Conservation (phyloP, 2,888 invertebrate genomes). For the Cordilura impudica region DNA sequence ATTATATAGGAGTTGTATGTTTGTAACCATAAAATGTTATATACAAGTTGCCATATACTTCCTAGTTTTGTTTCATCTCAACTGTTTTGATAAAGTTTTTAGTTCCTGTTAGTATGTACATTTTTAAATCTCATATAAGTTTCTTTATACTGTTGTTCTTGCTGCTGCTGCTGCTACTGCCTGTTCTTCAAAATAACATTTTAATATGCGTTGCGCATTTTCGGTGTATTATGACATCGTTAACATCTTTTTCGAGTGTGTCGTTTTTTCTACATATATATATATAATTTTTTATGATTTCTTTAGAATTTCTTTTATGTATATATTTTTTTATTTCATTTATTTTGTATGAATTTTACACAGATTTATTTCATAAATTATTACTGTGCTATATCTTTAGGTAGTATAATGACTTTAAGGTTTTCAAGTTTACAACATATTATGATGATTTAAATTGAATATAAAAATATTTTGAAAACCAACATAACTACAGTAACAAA, state of each 20-base stretch:
- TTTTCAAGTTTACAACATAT: conserved; percentile 21
- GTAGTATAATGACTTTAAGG: conserved; percentile 19
- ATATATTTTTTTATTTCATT: not conserved
- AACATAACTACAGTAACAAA: too few species aligned
- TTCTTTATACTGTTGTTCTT: not conserved
- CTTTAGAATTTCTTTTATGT: not conserved
- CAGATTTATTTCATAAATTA: conserved; percentile 29
- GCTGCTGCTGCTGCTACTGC: conserved; percentile 11
- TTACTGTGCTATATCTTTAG: not conserved
- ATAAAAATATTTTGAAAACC: too few species aligned
- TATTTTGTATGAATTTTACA: not conserved
- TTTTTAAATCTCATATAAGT: not conserved
- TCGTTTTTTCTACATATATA: too few species aligned
- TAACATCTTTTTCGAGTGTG: conserved; percentile 12
- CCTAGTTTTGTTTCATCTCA: conserved; percentile 2
- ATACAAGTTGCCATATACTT: conserved; percentile 1
- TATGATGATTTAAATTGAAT: conserved; percentile 30
- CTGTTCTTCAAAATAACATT: conserved; percentile 27
- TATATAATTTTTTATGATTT: not conserved
- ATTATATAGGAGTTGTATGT: too few species aligned
- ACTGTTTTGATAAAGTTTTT: conserved; percentile 12
- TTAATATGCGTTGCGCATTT: conserved; percentile 52
- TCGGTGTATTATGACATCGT: conserved; percentile 34
- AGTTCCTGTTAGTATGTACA: conserved; percentile 14
- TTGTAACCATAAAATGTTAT: too few species aligned